Percentiles rank a stretch among this genome's conserved stretches.
Evolutionary conservation across 2,797 vertebrate genomes (phyloP).

Genomic region (Dicrostonyx torquatus): DNA sequence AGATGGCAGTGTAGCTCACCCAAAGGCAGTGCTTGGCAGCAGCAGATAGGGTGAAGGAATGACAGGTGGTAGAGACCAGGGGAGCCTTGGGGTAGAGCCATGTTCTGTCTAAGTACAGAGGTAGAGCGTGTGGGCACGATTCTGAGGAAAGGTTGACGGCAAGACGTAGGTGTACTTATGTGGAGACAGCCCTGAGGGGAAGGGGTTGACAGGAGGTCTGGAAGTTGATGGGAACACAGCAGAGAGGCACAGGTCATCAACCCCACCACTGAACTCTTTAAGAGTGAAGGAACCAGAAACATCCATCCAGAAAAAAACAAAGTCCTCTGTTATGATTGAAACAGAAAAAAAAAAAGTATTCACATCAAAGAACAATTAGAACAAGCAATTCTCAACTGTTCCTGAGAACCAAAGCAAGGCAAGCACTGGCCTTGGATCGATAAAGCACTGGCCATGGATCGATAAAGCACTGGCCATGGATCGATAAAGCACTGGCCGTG

Average conservation of each 20-base stretch:
- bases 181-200: no score
- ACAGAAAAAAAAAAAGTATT: not conserved
- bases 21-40: no score
- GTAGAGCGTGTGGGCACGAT: accelerated
- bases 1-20: no score
- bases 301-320: no score
- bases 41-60: not conserved
- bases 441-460: not conserved
- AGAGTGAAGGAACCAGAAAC: not conserved
- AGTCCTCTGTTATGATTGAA: not conserved
- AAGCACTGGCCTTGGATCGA: not conserved
- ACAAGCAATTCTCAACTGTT: not conserved
- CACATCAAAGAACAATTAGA: not conserved
- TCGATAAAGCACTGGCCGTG: not conserved
- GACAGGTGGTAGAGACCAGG: no score
- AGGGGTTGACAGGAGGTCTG: not conserved
- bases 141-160: not conserved
- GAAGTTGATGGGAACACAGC: no score
- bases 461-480: not conserved
- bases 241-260: not conserved
- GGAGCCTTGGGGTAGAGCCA: not conserved
- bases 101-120: not conserved
- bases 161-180: no score
- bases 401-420: not conserved
- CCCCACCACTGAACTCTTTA: not conserved